A percentile compares a stretch with the other conserved stretches of the same genome.
Conservation (phyloP, 2,797 vertebrate genomes). For the Channallabes apus region DNA sequence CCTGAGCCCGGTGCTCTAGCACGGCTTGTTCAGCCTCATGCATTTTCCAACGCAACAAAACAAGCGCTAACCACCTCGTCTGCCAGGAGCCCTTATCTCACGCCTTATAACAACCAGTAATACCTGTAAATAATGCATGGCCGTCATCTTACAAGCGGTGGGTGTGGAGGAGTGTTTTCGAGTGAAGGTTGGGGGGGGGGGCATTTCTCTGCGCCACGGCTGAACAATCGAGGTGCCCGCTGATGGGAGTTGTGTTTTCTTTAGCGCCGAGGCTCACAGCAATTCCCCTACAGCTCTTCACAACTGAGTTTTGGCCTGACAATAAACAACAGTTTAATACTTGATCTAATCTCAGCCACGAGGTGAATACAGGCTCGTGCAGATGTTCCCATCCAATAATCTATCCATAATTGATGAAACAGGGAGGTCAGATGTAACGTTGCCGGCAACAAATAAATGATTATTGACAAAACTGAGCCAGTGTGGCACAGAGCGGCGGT, state of each 20-base stretch:
- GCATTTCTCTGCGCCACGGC: slow-evolving; percentile 68
- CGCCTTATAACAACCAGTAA: slow-evolving; percentile 88
- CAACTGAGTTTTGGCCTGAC: slow-evolving; percentile 91
- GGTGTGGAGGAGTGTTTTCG: slow-evolving; percentile 12
- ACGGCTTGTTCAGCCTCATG: slow-evolving; percentile 57
- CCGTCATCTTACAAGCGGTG: slow-evolving; percentile 73
- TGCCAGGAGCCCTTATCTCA: slow-evolving; percentile 89
- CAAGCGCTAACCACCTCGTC: slow-evolving; percentile 77
- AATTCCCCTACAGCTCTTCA: slow-evolving; percentile 83
- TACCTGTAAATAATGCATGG: slow-evolving; percentile 94
- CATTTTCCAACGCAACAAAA: slow-evolving; percentile 80
- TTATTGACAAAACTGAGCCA: slow-evolving; percentile 99
- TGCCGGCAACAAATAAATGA: slow-evolving; percentile 98
- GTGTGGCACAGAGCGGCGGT: slow-evolving; percentile 79
- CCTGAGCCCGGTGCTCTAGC: slow-evolving; percentile 35
- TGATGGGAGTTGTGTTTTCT: slow-evolving; percentile 80
- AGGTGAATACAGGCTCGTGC: slow-evolving; percentile 94
- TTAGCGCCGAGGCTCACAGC: slow-evolving; percentile 77
- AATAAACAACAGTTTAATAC: slow-evolving; percentile 99
- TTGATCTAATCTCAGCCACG: slow-evolving; percentile 98
- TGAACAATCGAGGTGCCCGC: slow-evolving; percentile 86
- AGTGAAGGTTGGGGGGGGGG: not conserved
- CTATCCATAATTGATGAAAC: slow-evolving; percentile 99
- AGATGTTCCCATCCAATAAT: slow-evolving; percentile 99
- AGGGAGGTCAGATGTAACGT: slow-evolving; percentile 99